Evolutionary conservation across 2,888 invertebrate species (phyloP), one percentile per base, ranked within the genome.

Genomic region (Lottia gigantea): DNA sequence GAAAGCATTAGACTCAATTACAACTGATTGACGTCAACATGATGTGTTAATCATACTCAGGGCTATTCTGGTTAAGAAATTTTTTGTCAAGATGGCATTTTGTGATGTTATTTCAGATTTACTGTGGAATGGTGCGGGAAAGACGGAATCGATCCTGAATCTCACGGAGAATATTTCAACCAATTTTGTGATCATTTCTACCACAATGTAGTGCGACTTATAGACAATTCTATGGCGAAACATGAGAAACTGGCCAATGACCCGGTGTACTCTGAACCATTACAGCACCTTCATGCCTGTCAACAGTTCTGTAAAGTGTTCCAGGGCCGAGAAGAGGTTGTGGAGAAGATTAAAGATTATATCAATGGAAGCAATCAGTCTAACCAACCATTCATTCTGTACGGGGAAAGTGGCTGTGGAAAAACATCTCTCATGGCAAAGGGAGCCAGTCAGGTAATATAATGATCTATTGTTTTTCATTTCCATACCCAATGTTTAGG

Each of bases 81-180:
- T 40, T 40, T 40, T 40, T 40, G 40, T 40, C 40, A 40, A 40
- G 40, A 40, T 40, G 40, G 11, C 40, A 40, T 46, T 26, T 15
- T 40, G 1, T 23, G 23, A 23, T 23, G 2, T 55, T 55, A 55
- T 55, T 55, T 71, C n/a, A 77, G 83, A 45, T 88, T 86, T 84
- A 95, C 95, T 0, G 95, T 98, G 0, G 97, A 98, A 86, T 98
- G 98, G 98, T 95, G 96, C 63, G 97, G 97, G 0, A 92, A 97
- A 66, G 86, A 86, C 70, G 98, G 98, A 46, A 90, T 98, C 46
- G 96, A 97, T 83, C 92, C 92, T 2, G 96, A 97, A 86, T 95
- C 96, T 0, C 97, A 98, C 84, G 92, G 94, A 70, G 97, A 97
- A 85, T 98, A 98, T 85, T 90, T 98, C 16, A 95, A 95, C 85